Percentiles rank a stretch among this genome's conserved stretches.
These are phyloP conservation scores for Anisognathus igniventris DNA, from an alignment of 2,797 vertebrate genomes.

Conservation along the genomic window DNA sequence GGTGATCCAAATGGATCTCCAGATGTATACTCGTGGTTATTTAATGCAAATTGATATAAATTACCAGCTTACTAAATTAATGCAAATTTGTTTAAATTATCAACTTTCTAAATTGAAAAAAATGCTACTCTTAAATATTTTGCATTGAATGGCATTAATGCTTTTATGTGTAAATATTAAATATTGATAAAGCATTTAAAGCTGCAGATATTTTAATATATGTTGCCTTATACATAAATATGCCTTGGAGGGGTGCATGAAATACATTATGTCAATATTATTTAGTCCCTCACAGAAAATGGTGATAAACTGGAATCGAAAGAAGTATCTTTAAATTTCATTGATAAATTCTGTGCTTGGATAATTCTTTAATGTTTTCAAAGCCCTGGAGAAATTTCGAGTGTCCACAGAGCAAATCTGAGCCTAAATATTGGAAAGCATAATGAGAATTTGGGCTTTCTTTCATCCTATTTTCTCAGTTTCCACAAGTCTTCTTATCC, in stretches of 20 bases:
- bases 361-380: not conserved
- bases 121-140: rapidly evolving
- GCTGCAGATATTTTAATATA: not conserved
- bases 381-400: not conserved
- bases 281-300: not conserved
- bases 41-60: not conserved
- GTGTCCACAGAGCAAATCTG: not conserved
- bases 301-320: not conserved
- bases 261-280: not conserved
- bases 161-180: not conserved
- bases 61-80: not conserved
- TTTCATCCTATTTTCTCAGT: not conserved
- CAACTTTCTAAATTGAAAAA: not conserved
- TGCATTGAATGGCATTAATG: not conserved
- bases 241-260: not conserved
- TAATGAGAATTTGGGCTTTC: not conserved
- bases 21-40: not conserved
- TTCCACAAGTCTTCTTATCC: not conserved
- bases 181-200: not conserved
- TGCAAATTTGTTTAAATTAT: not conserved
- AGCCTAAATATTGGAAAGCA: not conserved
- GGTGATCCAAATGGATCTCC: not conserved
- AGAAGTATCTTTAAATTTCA: not conserved
- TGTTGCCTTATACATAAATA: not conserved
- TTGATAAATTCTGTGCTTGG: not conserved